Evolutionary conservation across 2,888 invertebrate species (phyloP).

Genomic region (Drosophila dives): DNA sequence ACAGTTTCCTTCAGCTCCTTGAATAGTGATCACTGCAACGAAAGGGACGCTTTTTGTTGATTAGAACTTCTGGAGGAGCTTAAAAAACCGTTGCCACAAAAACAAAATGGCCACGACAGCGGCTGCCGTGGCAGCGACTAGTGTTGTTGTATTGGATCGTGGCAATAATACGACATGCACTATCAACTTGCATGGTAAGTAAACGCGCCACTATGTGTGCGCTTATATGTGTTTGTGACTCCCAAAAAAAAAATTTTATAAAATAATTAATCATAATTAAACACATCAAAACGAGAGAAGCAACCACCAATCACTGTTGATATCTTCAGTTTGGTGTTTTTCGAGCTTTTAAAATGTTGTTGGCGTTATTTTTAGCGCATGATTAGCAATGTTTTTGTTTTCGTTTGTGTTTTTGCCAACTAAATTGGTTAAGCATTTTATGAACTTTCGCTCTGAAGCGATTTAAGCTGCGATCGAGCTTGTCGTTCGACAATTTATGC

Average conservation of each 20-base stretch:
- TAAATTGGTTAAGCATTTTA: conserved; percentile 54
- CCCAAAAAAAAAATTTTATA: not conserved
- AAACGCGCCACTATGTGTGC: conserved; percentile 8
- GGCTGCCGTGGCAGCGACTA: conserved; percentile 94
- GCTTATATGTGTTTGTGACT: conserved; percentile 14
- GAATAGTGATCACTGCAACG: conserved; percentile 15
- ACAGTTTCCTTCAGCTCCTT: not conserved
- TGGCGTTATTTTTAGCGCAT: conserved; percentile 76
- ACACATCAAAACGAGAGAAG: conserved; percentile 37
- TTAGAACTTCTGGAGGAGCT: conserved; percentile 12
- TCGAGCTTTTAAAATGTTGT: conserved; percentile 52
- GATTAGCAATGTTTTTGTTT: conserved; percentile 62
- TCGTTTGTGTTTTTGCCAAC: conserved; percentile 31
- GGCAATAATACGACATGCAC: conserved; percentile 98
- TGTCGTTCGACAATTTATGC: conserved; percentile 41
- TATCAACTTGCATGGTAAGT: conserved; percentile 97
- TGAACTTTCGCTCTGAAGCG: conserved; percentile 57
- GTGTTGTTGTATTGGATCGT: conserved; percentile 95
- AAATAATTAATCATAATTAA: conserved; percentile 80
- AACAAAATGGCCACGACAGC: conserved; percentile 81
- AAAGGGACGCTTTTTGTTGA: conserved; percentile 7
- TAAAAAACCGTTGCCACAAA: conserved; percentile 55
- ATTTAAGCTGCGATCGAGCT: conserved; percentile 43
- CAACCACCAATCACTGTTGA: conserved; percentile 31
- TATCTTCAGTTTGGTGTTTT: conserved; percentile 50